phyloP scores from a whole-genome alignment of 2,113 vertebrate species.

The Alectura lathami region DNA sequence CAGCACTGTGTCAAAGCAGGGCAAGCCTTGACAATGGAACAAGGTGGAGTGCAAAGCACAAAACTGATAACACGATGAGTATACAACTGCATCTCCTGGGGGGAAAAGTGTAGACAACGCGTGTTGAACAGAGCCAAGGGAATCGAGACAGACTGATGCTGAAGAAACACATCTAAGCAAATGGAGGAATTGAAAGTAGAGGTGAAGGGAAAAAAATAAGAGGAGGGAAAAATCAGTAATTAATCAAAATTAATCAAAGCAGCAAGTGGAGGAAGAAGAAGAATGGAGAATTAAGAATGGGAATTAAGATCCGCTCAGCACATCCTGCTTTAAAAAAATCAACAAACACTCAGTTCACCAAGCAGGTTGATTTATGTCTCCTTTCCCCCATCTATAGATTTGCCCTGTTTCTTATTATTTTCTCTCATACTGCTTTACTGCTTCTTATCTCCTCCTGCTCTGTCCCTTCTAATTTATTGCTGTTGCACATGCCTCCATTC shows the following conservation, averaged over 20 bases:
- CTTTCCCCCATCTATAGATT: background rate
- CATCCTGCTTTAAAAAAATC: background rate
- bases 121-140: background rate
- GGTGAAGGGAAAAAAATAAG: background rate
- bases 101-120: fast-evolving
- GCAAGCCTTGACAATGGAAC: background rate
- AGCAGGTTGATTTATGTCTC: conserved; percentile 19
- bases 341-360: background rate
- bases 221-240: background rate
- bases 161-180: background rate
- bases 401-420: background rate
- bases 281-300: background rate
- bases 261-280: conserved; percentile 11
- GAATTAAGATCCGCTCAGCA: background rate
- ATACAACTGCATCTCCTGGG: background rate
- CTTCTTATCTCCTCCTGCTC: background rate
- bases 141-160: background rate
- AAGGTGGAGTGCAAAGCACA: background rate
- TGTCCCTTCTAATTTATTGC: background rate
- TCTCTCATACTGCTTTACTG: background rate
- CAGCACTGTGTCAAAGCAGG: fast-evolving
- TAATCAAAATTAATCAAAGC: conserved; percentile 39
- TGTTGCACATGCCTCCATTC: background rate
- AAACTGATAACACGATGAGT: background rate
- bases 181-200: background rate